These are phyloP conservation scores for Leptonema lineaticorne DNA, from an alignment of 1,140 invertebrate species.

Conservation along the genomic window DNA sequence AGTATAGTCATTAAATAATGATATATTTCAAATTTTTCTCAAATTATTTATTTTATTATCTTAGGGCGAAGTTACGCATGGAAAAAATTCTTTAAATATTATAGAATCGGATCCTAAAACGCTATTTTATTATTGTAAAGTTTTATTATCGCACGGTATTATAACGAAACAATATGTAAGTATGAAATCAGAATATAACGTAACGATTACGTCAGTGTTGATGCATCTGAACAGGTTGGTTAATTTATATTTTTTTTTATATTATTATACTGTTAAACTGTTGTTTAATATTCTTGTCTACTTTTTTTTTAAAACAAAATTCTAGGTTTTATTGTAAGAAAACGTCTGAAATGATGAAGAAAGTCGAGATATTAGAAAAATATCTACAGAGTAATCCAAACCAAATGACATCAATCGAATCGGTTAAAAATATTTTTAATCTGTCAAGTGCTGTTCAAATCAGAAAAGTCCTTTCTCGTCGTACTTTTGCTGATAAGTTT, in stretches of 20 bases:
- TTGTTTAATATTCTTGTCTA: no score
- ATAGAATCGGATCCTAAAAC: constrained; percentile 62
- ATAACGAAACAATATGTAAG: not conserved
- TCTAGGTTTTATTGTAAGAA: not conserved
- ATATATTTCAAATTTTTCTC: not conserved
- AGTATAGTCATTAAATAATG: no score
- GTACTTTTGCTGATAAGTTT: not conserved
- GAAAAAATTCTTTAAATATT: constrained; percentile 57
- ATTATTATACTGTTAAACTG: not conserved
- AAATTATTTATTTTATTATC: constrained; percentile 12
- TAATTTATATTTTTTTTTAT: not conserved
- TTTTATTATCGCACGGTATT: constrained; percentile 47
- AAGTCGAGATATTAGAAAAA: not conserved
- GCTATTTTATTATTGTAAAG: constrained; percentile 68
- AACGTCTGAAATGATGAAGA: not conserved
- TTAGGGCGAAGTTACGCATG: constrained; percentile 69
- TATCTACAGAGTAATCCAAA: not conserved
- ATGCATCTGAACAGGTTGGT: not conserved
- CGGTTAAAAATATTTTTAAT: not conserved
- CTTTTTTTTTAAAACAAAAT: not conserved
- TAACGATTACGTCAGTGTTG: not conserved
- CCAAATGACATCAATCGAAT: not conserved
- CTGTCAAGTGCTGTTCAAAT: no score
- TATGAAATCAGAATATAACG: not conserved
- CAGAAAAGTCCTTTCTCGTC: not conserved